Evolutionary conservation across 2,888 invertebrate species (phyloP), one percentile per base, ranked within the genome.

Genomic region (Arge pagana): DNA sequence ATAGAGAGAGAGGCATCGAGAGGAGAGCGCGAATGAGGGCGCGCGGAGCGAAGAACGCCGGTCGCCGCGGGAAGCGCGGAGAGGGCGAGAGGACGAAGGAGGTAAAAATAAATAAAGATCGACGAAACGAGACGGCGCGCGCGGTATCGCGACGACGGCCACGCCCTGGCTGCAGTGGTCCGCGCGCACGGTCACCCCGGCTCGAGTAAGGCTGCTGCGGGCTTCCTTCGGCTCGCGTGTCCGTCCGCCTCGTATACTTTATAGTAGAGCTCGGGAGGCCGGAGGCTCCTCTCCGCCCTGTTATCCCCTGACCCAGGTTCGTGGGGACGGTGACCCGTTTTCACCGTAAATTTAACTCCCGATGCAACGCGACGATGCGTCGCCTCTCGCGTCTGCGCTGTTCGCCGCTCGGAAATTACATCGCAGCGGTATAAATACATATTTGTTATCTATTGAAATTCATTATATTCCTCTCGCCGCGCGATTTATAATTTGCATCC

Each of bases 81-180:
- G 43, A 56, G 51, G 51, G 48, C 30, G 33, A 37, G 35, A 45
- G 42, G 48, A 53, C 45, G 51, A 52, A 50, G 54, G 52, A 54
- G 54, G 41, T 52, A 56, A 53, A 53, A 60, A 56, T 61, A 54
- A 16, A 28, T 19, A 26, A 43, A 43, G 35, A 50, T 63, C 63
- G 62, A 61, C 60, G 59, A 62, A 68, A 67, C 64, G 64, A 67
- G 67, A 61, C 62, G 59, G 65, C 56, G 60, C 65, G 54, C 59
- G 60, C 59, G 59, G 62, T 62, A 67, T 65, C 63, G 59, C 64
- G 62, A 49, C 68, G 68, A 68, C 68, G 68, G 68, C 68, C 67
- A 61, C 59, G 45, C 33, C 45, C 45, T 45, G 33, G 33, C 21
- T 45, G 45, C 23, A 16, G 16, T 24, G n/a, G n/a, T n/a, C n/a